These are phyloP conservation scores for Onchidella celtica DNA, from an alignment of 2,888 invertebrate species.

Conservation along the genomic window DNA sequence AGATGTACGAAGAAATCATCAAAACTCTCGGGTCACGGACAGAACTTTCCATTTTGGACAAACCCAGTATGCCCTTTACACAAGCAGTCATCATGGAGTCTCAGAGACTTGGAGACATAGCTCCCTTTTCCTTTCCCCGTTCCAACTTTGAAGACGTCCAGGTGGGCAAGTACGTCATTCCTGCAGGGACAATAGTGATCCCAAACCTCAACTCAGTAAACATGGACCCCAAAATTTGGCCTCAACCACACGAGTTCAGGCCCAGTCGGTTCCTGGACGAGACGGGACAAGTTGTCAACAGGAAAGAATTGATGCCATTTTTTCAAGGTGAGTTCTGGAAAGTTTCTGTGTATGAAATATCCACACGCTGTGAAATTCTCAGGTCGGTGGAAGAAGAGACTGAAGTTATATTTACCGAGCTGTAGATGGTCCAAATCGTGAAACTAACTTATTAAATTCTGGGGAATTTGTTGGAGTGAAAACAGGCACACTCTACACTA, in stretches of 20 bases:
- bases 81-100: conserved; percentile 65
- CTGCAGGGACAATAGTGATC: conserved; percentile 67
- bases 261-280: conserved; percentile 70
- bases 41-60: conserved; percentile 56
- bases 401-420: no score
- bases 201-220: conserved; percentile 73
- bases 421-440: no score
- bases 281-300: conserved; percentile 60
- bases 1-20: conserved; percentile 47
- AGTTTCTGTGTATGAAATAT: neutral
- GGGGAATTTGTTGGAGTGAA: no score
- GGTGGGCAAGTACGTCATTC: conserved; percentile 63
- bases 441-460: no score
- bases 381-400: no score
- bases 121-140: conserved; percentile 62
- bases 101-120: conserved; percentile 60
- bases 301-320: conserved; percentile 68
- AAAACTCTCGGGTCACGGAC: conserved; percentile 14
- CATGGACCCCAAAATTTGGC: conserved; percentile 70
- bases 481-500: no score
- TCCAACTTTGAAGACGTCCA: conserved; percentile 59
- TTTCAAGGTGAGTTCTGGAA: conserved; percentile 65
- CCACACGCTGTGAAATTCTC: neutral
- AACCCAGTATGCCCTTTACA: conserved; percentile 57
- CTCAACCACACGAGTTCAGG: conserved; percentile 62